Evolutionary conservation across 2,797 vertebrate genomes (phyloP), one percentile per base, ranked within the genome.

Genomic region (Myotis daubentonii): DNA sequence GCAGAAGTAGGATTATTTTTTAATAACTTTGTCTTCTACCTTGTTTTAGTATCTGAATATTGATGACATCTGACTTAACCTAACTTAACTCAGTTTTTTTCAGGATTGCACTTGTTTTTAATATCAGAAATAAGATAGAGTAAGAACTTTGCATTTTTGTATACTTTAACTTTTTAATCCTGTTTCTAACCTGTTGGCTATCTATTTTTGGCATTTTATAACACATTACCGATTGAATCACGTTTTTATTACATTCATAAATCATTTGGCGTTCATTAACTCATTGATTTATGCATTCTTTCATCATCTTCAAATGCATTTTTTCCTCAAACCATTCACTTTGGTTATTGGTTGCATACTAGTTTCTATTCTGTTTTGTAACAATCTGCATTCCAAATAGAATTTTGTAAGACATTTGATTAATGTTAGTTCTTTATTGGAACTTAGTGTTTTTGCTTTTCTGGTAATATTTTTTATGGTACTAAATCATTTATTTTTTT

Each of bases 261-360:
- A 1, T 90, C 44, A 33, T 80, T 95, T 80, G 3, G 65, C 65
- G 12, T 84, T 95, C 8, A 60, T 87, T 94, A 62, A 82, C 33
- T 80, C 38, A 30, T 57, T 91, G 33, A 47, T 74, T 79, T 93
- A 87, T 87, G 22, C 53, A 15, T 84, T 91, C 13, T 68, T 93
- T 91, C 33, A 62, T 91, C 71, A 53, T 94, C 16, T 80, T 81
- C 75, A 19, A 75, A 78, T 84, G 30, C 12, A 49, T 95, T 92
- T 89, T 65, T 94, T 92, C 44, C 89, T 94, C 68, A 93, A 28
- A 62, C 92, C n/a, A 62, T n/a, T 79, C 86, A 53, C 19, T 94
- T 87, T 65, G 20, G 0, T 86, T 91, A 71, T 68, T 85, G 19
- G 6, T 83, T 85, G 30, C 11, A 7, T 96, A 80, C 60, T 97